A percentile compares a stretch with the other conserved stretches of the same genome.
Evolutionary conservation across 2,113 vertebrate species (phyloP).

Genomic region (Lucifuga dentata): DNA sequence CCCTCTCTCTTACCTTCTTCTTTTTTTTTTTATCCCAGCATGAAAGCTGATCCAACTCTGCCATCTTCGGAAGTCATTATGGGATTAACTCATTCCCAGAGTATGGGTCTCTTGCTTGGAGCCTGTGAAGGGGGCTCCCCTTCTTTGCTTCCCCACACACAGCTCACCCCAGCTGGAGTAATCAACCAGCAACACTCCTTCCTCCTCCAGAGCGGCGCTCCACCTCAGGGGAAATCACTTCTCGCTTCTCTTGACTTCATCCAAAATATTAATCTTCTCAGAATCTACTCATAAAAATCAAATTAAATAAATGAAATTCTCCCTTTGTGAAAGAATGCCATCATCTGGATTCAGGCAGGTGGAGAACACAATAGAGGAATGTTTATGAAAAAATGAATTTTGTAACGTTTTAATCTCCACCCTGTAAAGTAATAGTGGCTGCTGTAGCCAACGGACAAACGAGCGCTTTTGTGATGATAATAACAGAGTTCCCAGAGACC

Average conservation of each 20-base stretch:
- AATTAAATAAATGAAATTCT: slow-evolving; percentile 33
- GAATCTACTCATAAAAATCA: slow-evolving; percentile 34
- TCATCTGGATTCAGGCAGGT: not conserved
- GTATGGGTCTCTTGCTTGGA: slow-evolving; percentile 58
- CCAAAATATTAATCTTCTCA: slow-evolving; percentile 57
- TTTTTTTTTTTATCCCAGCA: slow-evolving; percentile 34
- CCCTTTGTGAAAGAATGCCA: not conserved
- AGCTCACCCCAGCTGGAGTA: slow-evolving; percentile 28
- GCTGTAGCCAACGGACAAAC: slow-evolving; percentile 42
- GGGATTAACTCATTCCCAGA: slow-evolving; percentile 73
- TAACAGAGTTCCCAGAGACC: slow-evolving; percentile 32
- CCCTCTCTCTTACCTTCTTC: slow-evolving; percentile 32
- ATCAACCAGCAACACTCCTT: slow-evolving; percentile 38
- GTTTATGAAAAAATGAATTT: slow-evolving; percentile 31
- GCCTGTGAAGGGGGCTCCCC: slow-evolving; percentile 12
- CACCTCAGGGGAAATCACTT: slow-evolving; percentile 59
- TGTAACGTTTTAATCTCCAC: slow-evolving; percentile 48
- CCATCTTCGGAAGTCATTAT: slow-evolving; percentile 72
- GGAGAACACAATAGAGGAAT: slow-evolving; percentile 27
- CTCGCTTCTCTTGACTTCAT: slow-evolving; percentile 44
- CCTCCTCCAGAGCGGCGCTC: slow-evolving; percentile 46
- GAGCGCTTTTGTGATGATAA: slow-evolving; percentile 42
- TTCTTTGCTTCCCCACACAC: slow-evolving; percentile 32
- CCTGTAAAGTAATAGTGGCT: slow-evolving; percentile 32
- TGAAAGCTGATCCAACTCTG: slow-evolving; percentile 57